Evolutionary conservation across 2,888 invertebrate genomes (phyloP), one percentile per base, ranked within the genome.

Genomic region (Gisinianus flammeolus): DNA sequence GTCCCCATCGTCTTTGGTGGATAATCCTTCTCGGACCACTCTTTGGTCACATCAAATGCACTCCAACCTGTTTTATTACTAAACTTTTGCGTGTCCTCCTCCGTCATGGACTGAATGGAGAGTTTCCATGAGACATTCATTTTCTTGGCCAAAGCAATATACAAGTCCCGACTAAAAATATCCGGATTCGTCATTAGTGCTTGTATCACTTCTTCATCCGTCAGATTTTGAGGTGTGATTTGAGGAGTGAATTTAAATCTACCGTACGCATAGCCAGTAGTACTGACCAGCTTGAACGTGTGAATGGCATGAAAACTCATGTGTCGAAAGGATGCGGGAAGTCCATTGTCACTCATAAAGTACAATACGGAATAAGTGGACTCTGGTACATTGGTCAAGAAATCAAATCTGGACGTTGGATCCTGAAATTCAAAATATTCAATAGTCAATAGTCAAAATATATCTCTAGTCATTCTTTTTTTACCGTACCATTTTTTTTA

Each of bases 271-370:
- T 93, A 91, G 64, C 85, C 87, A 0, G 92, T 91, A 77, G 91
- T 89, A 88, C 97, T 97, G 2, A 97, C 90, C 82, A 96, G 87
- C 87, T 96, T 96, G 87, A 95, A 98, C 0, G 97, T 96, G 87
- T 97, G 97, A 0, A 94, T 95, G 5, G 96, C 96, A 86, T 95
- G 97, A 58, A 97, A 97, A 86, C 97, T 94, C 97, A 97, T 97
- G 87, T 92, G 92, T 76, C 96, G 91, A 88, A 91, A 93, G 26
- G 97, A 96, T 87, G 97, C 94, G 6, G 97, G 97, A 83, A 94
- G 94, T 62, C 97, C 97, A 85, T 97, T 91, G 87, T 97, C 97
- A 31, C 93, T 91, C 87, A 96, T 97, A 85, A 96, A 87, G 87
- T 96, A 92, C 86, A 93, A 87, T n/a, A 91, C 87, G 86, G 97